Percentiles rank a stretch among this genome's conserved stretches.
Evolutionary conservation across 2,888 invertebrate species (phyloP).

Genomic region (Tenthredo livida): DNA sequence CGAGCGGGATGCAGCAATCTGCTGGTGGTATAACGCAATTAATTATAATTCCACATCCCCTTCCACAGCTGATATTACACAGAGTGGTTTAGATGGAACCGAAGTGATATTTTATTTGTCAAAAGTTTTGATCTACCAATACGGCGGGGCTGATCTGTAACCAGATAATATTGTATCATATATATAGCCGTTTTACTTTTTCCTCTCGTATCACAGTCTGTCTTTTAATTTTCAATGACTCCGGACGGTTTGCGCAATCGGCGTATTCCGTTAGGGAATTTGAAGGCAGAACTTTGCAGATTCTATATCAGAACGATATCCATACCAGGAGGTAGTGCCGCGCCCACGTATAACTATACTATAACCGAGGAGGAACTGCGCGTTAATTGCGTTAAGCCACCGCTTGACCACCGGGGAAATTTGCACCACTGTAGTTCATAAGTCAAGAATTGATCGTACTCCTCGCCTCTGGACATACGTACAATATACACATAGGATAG

Average conservation of each 20-base stretch:
- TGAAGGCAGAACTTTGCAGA: neutral
- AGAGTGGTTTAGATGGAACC: conserved; percentile 21
- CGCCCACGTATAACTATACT: neutral
- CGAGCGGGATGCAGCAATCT: conserved; percentile 35
- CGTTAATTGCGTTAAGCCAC: conserved; percentile 20
- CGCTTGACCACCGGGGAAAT: conserved; percentile 9
- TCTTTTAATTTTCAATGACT: neutral
- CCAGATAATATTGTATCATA: neutral
- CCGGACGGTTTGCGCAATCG: neutral
- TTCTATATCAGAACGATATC: neutral
- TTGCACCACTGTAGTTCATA: neutral
- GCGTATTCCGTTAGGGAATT: neutral
- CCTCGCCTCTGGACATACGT: neutral
- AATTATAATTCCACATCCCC: conserved; percentile 42
- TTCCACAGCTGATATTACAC: conserved; percentile 26
- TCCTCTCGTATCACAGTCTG: neutral
- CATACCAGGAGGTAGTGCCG: neutral
- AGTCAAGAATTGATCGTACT: neutral
- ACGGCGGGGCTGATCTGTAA: neutral
- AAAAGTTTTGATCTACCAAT: neutral
- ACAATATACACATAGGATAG: neutral
- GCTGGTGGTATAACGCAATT: conserved; percentile 43
- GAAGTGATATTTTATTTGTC: conserved; percentile 14
- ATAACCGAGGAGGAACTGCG: neutral
- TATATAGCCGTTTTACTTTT: neutral